phyloP scores from a whole-genome alignment of 2,888 invertebrate species.

The Dicycla oo region DNA sequence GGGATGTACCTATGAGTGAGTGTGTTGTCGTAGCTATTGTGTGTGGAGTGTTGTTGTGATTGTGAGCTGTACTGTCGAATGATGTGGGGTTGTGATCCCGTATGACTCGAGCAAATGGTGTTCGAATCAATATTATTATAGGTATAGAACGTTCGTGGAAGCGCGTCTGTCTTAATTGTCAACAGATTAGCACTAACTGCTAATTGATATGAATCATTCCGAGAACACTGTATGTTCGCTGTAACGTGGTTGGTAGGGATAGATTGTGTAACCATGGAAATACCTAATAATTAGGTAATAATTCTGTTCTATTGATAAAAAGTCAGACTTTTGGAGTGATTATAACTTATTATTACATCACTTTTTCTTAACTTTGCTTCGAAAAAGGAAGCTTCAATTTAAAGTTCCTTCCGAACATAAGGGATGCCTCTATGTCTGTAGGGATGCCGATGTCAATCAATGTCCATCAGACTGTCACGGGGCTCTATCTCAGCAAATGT shows the following conservation, averaged over 20 bases:
- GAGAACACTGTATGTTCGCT: neutral
- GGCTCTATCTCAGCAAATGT: neutral
- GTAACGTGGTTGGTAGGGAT: neutral
- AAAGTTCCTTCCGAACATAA: neutral
- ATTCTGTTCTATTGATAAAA: neutral
- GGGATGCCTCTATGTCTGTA: no score
- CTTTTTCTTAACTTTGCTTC: neutral
- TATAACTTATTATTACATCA: neutral
- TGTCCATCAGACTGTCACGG: neutral
- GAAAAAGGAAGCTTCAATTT: neutral
- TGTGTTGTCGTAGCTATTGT: conserved; percentile 2
- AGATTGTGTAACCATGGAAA: neutral
- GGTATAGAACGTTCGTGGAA: neutral
- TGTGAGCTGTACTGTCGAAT: neutral
- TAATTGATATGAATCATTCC: neutral
- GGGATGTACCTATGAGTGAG: neutral
- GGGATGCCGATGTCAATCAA: conserved; percentile 11
- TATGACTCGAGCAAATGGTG: neutral
- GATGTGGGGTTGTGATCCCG: neutral
- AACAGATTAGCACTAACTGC: neutral
- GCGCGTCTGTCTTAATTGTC: neutral
- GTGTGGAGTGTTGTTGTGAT: neutral
- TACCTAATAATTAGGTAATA: neutral
- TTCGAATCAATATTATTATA: neutral
- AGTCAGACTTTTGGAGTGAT: neutral